A percentile compares a stretch with the other conserved stretches of the same genome.
Conservation (phyloP, 2,113 vertebrate genomes). For the Sorex araneus region DNA sequence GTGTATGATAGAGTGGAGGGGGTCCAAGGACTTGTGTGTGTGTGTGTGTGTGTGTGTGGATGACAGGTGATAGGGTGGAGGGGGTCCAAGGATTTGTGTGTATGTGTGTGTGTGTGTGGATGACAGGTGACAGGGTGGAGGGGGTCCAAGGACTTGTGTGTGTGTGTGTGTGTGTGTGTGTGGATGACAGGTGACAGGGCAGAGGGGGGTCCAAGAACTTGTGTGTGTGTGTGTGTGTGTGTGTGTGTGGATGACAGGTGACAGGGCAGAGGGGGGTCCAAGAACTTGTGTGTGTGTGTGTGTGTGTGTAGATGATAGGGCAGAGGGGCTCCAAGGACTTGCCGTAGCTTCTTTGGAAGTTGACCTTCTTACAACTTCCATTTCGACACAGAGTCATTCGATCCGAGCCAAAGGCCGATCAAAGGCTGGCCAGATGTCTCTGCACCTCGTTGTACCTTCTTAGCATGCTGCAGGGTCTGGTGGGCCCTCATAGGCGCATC, state of each 20-base stretch:
- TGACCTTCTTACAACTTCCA: slow-evolving; percentile 3
- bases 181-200: no score
- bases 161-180: no score
- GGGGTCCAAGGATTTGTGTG: background rate
- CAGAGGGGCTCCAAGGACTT: background rate
- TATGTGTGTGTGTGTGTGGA: no score
- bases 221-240: no score
- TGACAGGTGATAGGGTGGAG: no score
- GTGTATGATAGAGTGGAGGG: background rate
- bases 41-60: no score
- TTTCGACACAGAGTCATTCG: background rate
- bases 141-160: background rate
- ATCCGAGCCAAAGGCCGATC: background rate
- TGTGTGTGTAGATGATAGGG: no score
- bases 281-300: background rate
- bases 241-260: no score
- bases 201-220: background rate
- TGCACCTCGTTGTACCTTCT: background rate
- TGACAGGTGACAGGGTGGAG: no score
- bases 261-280: background rate
- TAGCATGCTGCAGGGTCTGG: background rate
- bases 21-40: background rate
- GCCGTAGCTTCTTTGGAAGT: background rate
- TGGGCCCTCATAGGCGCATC: background rate
- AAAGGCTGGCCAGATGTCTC: background rate